phyloP scores from a whole-genome alignment of 2,888 invertebrate genomes.

The Eulithis testata region DNA sequence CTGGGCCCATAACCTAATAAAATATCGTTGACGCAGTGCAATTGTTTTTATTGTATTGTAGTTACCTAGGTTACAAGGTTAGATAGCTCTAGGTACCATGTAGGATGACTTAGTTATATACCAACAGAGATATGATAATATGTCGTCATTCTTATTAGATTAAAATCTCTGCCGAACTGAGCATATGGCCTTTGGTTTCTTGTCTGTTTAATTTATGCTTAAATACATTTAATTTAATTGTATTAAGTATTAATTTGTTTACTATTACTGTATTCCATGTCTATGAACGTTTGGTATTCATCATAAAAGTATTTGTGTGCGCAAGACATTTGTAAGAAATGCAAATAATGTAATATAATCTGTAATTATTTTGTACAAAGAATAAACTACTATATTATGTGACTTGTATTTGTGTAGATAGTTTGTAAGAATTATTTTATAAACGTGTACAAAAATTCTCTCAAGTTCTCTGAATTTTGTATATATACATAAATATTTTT shows the following conservation, averaged over 20 bases:
- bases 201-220: not conserved
- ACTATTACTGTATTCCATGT: not conserved
- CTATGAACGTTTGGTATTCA: not conserved
- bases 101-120: no score
- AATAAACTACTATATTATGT: constrained; percentile 39
- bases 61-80: no score
- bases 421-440: not conserved
- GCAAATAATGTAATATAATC: constrained; percentile 32
- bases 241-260: not conserved
- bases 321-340: constrained; percentile 16
- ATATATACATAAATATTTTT: no score
- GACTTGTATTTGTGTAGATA: not conserved
- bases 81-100: no score
- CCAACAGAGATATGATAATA: no score
- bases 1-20: no score
- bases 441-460: no score
- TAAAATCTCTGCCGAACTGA: no score
- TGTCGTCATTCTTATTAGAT: no score
- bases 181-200: not conserved
- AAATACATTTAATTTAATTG: constrained; percentile 1
- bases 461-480: no score
- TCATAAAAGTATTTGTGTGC: not conserved
- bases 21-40: no score
- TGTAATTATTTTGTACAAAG: constrained; percentile 52
- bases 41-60: no score